Evolutionary conservation across 2,888 invertebrate species (phyloP).

Genomic region (Tetheella fluctuosa): DNA sequence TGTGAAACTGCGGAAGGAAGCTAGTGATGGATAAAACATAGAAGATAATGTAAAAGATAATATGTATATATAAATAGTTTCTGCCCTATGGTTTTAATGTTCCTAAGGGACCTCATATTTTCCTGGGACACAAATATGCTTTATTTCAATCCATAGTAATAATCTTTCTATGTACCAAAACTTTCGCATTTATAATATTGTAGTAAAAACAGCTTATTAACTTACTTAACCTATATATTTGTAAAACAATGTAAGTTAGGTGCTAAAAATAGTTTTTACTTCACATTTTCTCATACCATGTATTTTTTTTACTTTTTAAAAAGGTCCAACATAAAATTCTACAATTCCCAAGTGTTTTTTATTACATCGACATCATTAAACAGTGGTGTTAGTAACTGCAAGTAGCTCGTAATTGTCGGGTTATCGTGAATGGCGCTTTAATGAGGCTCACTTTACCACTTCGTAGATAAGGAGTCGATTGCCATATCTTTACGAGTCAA

Average conservation of each 20-base stretch:
- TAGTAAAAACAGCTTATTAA: too few relatives aligned
- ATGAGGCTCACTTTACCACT: conserved; percentile 56
- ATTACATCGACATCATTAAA: conserved; percentile 11
- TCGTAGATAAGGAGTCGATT: conserved; percentile 46
- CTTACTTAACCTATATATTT: not conserved
- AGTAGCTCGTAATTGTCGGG: conserved; percentile 60
- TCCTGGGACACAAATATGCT: too few relatives aligned
- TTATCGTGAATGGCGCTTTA: conserved; percentile 65
- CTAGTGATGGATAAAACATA: too few relatives aligned
- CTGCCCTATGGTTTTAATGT: too few relatives aligned
- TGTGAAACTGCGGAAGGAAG: too few relatives aligned
- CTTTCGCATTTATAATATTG: too few relatives aligned
- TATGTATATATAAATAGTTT: too few relatives aligned
- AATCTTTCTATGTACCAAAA: too few relatives aligned
- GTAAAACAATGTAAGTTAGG: not conserved
- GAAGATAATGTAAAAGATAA: too few relatives aligned
- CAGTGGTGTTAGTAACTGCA: conserved; percentile 31
- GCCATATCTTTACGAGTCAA: conserved; percentile 56
- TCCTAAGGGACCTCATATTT: too few relatives aligned
- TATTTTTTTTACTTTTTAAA: not conserved
- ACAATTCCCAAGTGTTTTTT: conserved; percentile 7
- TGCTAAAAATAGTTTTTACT: not conserved
- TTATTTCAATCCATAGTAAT: too few relatives aligned
- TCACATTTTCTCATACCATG: not conserved
- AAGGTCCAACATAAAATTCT: not conserved